These are phyloP conservation scores for Neosalanx taihuensis DNA, from an alignment of 2,797 vertebrate species.

Conservation along the genomic window DNA sequence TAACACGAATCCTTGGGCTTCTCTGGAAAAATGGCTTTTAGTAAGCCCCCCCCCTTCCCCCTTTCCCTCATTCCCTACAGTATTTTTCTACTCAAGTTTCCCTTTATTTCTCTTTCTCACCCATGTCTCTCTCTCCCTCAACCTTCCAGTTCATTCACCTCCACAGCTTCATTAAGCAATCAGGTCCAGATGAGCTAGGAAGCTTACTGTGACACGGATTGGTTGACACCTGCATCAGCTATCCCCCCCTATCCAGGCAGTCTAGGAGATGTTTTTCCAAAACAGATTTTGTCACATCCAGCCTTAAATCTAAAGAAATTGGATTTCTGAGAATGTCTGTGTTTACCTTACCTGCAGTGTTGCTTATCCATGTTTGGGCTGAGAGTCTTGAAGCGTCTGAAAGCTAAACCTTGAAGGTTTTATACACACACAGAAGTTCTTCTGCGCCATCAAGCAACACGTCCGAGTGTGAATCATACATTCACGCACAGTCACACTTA, in stretches of 20 bases:
- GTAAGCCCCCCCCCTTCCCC: not conserved
- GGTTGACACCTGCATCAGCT: not conserved
- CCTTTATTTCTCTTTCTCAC: not conserved
- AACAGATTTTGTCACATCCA: slow-evolving; percentile 20
- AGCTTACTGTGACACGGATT: not conserved
- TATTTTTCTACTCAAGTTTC: not conserved
- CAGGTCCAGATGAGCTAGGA: not conserved
- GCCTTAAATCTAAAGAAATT: too few relatives aligned
- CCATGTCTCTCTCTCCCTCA: not conserved
- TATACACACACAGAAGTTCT: slow-evolving; percentile 36
- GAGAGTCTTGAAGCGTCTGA: too few relatives aligned
- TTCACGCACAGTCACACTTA: slow-evolving; percentile 22
- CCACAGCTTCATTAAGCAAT: too few relatives aligned
- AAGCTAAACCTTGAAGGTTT: too few relatives aligned
- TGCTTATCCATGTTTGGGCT: too few relatives aligned
- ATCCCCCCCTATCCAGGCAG: not conserved
- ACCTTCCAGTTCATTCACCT: not conserved
- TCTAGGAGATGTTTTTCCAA: not conserved
- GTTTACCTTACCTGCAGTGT: too few relatives aligned
- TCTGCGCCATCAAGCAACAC: slow-evolving; percentile 53
- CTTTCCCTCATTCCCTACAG: not conserved
- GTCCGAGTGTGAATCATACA: slow-evolving; percentile 26
- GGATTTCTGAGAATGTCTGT: too few relatives aligned
- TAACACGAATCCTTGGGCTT: slow-evolving; percentile 44
- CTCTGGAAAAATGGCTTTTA: slow-evolving; percentile 28